These are phyloP conservation scores for Craseonycteris thonglongyai DNA, from an alignment of 2,113 vertebrate species.

Conservation along the genomic window DNA sequence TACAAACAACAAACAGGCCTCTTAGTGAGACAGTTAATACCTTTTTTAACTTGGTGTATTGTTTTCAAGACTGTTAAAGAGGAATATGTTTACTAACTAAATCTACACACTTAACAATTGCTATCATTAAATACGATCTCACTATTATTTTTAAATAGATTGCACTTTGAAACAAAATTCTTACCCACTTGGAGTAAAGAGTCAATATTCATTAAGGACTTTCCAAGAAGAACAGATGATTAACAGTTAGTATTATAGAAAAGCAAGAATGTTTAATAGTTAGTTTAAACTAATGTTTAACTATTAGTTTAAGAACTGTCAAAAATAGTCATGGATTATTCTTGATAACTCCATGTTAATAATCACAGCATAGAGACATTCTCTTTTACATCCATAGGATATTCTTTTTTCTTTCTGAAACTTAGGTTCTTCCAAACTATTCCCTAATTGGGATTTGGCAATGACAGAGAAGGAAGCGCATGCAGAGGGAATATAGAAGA, in stretches of 20 bases:
- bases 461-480: neutral
- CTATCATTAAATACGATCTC: neutral
- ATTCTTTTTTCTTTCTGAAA: neutral
- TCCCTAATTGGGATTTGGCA: neutral
- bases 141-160: neutral
- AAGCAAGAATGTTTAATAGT: neutral
- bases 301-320: neutral
- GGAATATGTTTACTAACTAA: neutral
- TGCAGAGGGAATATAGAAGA: neutral
- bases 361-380: neutral
- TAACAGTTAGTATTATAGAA: neutral
- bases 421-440: neutral
- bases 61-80: neutral
- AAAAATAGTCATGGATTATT: neutral
- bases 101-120: neutral
- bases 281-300: no score
- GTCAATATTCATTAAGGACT: neutral
- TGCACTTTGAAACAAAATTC: neutral
- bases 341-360: neutral
- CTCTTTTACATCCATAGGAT: neutral
- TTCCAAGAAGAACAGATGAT: neutral
- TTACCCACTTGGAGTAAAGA: neutral
- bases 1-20: neutral
- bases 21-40: neutral
- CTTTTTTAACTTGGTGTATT: neutral